Conservation (phyloP, 2,113 vertebrate genomes). For the Gambusia holbrooki region DNA sequence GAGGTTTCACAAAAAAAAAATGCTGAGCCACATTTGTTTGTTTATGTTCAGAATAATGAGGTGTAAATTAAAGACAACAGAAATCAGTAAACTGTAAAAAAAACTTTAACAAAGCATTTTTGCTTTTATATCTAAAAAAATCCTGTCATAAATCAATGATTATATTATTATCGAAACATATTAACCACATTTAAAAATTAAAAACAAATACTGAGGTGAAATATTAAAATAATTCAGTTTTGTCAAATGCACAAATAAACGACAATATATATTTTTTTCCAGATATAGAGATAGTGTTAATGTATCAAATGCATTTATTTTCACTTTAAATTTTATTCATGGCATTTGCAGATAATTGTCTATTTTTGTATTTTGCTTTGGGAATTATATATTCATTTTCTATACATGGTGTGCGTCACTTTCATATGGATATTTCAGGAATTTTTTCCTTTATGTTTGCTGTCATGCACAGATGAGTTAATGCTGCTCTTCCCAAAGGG, state of each 20-base stretch:
- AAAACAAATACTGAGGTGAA: no score
- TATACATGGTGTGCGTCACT: not conserved
- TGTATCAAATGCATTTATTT: not conserved
- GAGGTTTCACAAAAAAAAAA: slow-evolving; percentile 24
- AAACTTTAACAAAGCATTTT: no score
- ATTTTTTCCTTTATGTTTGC: slow-evolving; percentile 13
- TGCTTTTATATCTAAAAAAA: no score
- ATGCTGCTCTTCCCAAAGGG: slow-evolving; percentile 40
- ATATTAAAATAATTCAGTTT: no score
- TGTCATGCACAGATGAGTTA: slow-evolving; percentile 69
- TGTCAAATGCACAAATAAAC: no score
- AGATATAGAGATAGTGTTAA: no score
- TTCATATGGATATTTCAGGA: slow-evolving; percentile 39
- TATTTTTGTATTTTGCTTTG: not conserved
- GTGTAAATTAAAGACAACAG: slow-evolving; percentile 2
- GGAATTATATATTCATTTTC: not conserved
- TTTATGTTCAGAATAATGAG: slow-evolving; percentile 25
- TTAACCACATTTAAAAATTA: no score
- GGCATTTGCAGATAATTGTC: not conserved
- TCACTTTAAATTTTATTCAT: not conserved
- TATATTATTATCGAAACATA: no score
- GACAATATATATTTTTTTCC: no score
- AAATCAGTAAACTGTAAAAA: no score
- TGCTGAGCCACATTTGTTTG: slow-evolving; percentile 9
- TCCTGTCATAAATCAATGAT: no score